Base-by-base conservation (phyloP, 1,140 invertebrate species). In the Nasonia vitripennis region DNA sequence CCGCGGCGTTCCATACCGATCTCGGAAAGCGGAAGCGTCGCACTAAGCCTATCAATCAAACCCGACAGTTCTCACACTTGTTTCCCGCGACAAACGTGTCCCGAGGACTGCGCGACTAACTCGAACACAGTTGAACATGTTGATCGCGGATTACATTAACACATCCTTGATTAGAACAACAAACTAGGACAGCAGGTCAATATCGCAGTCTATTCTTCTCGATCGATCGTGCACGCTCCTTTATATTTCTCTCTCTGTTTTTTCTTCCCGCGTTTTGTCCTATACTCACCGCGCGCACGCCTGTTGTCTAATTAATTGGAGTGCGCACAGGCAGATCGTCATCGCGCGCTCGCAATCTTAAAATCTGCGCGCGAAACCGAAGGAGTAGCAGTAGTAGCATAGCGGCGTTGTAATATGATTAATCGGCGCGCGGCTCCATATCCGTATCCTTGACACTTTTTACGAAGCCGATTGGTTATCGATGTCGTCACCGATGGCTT, bases 401-500 rank as follows among this genome's bases (percentile, higher is more conserved):
- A 27, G 27, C 27, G 27, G 27, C 9, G 34, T n/a, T 27, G 70
- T 73, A 82, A 78, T 83, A 86, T 83, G 81, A 86, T 82, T 86
- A 82, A 86, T 83, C 77, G 48, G 79, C 48, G 12, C 68, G n/a
- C 71, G 37, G 62, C 51, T 77, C 55, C 74, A 81, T 51, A 85
- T 85, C 37, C 73, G 80, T 82, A 79, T 82, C 85, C 85, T 86
- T 86, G 85, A 83, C 85, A 86, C 85, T 86, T 86, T 86, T 86
- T 51, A 78, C 14, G 3, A 17, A 79, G 51, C 67, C 67, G 80
- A 86, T 86, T 41, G 62, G 31, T 82, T 82, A 86, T 73, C 85
- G 81, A 85, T 85, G 79, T 34, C 84, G 79, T 74, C 81, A 83
- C 20, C 71, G 2, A 14, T 12, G 23, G n/a, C 27, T 34, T 37